A percentile compares a stretch with the other conserved stretches of the same genome.
phyloP scores from a whole-genome alignment of 2,797 vertebrate genomes.

The Sphenopsis melanotis region DNA sequence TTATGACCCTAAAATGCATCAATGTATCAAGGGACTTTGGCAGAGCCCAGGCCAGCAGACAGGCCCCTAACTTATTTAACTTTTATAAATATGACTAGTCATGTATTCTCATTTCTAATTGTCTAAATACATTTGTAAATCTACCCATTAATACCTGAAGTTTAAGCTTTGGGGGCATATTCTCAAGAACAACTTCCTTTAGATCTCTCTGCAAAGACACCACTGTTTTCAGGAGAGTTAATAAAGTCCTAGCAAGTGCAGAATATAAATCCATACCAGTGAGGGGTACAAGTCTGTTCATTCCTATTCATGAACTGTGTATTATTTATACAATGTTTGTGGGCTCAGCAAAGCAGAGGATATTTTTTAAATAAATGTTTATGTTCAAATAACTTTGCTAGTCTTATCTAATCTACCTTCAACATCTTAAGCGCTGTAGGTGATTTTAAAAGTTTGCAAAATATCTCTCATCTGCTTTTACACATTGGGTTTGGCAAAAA shows the following conservation, averaged over 20 bases:
- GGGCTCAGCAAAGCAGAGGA: slow-evolving; percentile 31
- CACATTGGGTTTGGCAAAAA: slow-evolving; percentile 1
- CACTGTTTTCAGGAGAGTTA: slow-evolving; percentile 26
- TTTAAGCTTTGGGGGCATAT: slow-evolving; percentile 54
- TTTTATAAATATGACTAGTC: neutral
- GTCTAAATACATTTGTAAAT: slow-evolving; percentile 2
- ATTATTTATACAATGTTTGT: slow-evolving; percentile 64
- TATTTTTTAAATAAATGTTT: slow-evolving; percentile 54
- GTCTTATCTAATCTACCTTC: slow-evolving; percentile 48
- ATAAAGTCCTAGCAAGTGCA: slow-evolving; percentile 23
- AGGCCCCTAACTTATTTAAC: neutral
- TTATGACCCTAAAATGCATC: neutral
- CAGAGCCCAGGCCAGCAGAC: neutral
- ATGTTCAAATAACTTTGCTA: slow-evolving; percentile 61
- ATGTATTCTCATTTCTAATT: neutral
- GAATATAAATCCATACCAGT: slow-evolving; percentile 26
- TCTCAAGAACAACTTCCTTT: slow-evolving; percentile 54
- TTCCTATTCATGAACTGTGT: slow-evolving; percentile 56
- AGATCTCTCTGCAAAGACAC: slow-evolving; percentile 30
- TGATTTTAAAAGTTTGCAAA: slow-evolving; percentile 25
- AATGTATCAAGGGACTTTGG: neutral
- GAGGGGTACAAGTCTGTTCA: slow-evolving; percentile 16
- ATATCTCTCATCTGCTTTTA: slow-evolving; percentile 37
- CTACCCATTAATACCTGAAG: slow-evolving; percentile 37
- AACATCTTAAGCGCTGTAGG: slow-evolving; percentile 29